Conservation (phyloP, 1,140 invertebrate species). For the Heliconius eleuchia region DNA sequence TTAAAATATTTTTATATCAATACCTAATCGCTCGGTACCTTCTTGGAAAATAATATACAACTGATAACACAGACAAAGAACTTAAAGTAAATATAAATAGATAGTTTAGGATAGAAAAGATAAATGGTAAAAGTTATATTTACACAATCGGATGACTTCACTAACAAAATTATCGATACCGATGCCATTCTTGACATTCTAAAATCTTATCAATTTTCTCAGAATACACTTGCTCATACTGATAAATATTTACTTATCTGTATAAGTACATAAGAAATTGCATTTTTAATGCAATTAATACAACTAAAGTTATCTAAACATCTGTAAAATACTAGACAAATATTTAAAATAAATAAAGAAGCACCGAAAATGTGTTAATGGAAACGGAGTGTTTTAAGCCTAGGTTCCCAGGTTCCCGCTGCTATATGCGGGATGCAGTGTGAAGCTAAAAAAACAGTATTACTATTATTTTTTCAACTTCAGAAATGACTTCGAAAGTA, state of each 20-base stretch:
- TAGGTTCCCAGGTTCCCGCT: no score
- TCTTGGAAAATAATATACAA: constrained; percentile 5
- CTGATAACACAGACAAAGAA: constrained; percentile 9
- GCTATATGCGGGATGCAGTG: no score
- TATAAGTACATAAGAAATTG: not conserved
- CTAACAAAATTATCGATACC: constrained; percentile 25
- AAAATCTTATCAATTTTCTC: constrained; percentile 32
- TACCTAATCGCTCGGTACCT: not conserved
- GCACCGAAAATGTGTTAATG: no score
- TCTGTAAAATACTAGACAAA: not conserved
- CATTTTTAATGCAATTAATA: not conserved
- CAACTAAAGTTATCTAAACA: not conserved
- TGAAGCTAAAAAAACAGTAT: not conserved
- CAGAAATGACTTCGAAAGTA: not conserved
- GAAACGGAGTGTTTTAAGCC: no score
- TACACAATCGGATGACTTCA: constrained; percentile 28
- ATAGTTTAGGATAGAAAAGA: constrained; percentile 8
- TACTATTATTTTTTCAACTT: not conserved
- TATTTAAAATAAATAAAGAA: not conserved
- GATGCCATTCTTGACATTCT: constrained; percentile 27
- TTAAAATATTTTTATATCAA: not conserved
- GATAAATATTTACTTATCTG: not conserved
- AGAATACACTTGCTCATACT: constrained; percentile 5
- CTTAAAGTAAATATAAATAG: constrained; percentile 6
- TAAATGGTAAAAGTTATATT: not conserved